Evolutionary conservation across 1,140 invertebrate species (phyloP).

Genomic region (Holotrichia oblita): DNA sequence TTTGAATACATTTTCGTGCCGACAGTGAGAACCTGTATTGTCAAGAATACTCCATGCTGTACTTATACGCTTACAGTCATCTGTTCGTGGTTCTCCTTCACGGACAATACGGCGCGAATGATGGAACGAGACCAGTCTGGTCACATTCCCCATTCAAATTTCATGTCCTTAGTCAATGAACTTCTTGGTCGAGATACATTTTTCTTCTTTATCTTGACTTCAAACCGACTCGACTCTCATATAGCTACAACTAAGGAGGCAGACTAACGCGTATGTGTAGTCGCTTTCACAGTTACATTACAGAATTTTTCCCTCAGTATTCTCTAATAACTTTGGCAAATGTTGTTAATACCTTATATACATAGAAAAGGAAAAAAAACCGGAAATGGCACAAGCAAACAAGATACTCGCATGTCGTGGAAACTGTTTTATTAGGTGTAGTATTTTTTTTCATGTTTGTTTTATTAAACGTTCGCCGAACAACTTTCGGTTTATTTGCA

Average conservation of each 20-base stretch:
- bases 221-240: slow-evolving; percentile 3
- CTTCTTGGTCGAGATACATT: slow-evolving; percentile 13
- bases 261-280: not conserved
- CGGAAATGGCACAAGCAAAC: not conserved
- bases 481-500: slow-evolving; percentile 33
- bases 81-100: slow-evolving; percentile 25
- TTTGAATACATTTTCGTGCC: not conserved
- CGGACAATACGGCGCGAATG: slow-evolving; percentile 16
- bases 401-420: not conserved
- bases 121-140: slow-evolving; percentile 35
- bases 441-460: slow-evolving; percentile 9
- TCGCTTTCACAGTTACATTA: slow-evolving; percentile 32
- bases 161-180: slow-evolving; percentile 31
- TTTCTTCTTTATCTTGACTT: not conserved
- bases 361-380: not conserved
- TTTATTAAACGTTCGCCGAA: slow-evolving; percentile 10
- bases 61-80: not conserved
- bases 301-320: not conserved
- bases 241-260: not conserved
- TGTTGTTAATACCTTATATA: slow-evolving; percentile 8
- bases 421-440: not conserved
- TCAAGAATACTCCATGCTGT: not conserved
- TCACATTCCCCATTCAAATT: slow-evolving; percentile 34
- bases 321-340: slow-evolving; percentile 11
- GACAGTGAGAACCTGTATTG: not conserved